Percentiles rank a stretch among this genome's conserved stretches.
Conservation (phyloP, 2,888 invertebrate species). For the Polyommatus icarus region DNA sequence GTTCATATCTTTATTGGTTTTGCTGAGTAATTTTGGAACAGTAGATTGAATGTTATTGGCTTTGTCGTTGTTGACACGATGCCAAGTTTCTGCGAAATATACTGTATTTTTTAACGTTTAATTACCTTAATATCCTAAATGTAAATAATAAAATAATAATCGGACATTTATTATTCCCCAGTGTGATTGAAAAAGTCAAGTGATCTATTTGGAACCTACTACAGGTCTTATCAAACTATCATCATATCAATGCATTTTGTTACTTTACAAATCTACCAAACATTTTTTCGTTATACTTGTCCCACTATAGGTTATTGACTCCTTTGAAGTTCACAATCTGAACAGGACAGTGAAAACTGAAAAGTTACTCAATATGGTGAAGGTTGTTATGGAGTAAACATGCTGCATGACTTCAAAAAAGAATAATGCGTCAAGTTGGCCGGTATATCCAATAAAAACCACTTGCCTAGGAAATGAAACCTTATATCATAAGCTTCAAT, state of each 20-base stretch:
- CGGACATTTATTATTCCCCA: neutral
- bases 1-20: conserved; percentile 23
- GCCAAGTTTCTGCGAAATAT: conserved; percentile 42
- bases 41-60: conserved; percentile 37
- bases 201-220: neutral
- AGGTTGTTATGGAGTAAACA: neutral
- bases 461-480: too few species aligned
- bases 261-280: neutral
- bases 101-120: conserved; percentile 22
- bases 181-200: neutral
- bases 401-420: neutral
- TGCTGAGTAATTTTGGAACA: conserved; percentile 49
- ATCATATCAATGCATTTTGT: neutral
- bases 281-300: neutral
- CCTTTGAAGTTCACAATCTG: neutral
- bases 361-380: neutral
- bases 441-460: too few species aligned
- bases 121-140: neutral
- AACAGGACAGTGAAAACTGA: neutral
- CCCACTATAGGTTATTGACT: neutral
- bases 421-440: too few species aligned
- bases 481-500: too few species aligned
- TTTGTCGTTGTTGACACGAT: conserved; percentile 47
- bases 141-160: neutral
- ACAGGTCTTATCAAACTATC: neutral